phyloP scores from a whole-genome alignment of 2,797 vertebrate genomes.

The Pogonophryne albipinna region DNA sequence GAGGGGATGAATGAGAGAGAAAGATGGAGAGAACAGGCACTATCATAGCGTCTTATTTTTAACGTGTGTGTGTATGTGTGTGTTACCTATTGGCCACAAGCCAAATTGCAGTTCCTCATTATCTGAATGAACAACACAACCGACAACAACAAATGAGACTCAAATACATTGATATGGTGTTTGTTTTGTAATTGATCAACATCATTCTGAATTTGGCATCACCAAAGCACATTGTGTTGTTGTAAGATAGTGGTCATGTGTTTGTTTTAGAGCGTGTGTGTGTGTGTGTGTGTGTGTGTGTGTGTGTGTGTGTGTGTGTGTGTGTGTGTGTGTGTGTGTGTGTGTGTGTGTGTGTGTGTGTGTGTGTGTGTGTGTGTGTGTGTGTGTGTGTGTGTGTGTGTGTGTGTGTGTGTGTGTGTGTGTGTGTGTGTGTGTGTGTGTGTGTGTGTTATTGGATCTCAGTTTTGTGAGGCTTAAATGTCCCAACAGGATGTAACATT shows the following conservation, averaged over 20 bases:
- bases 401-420: not conserved
- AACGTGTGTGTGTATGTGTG: not conserved
- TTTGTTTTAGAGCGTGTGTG: too few relatives aligned
- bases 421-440: not conserved
- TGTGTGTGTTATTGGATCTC: not conserved
- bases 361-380: too few relatives aligned
- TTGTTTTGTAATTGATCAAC: too few relatives aligned
- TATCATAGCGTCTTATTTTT: not conserved
- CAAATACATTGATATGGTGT: not conserved
- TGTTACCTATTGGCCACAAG: conserved; percentile 19
- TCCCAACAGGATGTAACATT: not conserved
- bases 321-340: too few relatives aligned
- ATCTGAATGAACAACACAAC: not conserved
- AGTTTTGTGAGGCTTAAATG: not conserved
- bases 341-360: not conserved
- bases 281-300: too few relatives aligned
- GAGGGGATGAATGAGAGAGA: conserved; percentile 12
- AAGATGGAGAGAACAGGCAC: not conserved
- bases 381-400: too few relatives aligned
- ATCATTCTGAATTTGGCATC: too few relatives aligned
- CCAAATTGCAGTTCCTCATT: not conserved
- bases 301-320: too few relatives aligned
- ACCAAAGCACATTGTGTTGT: too few relatives aligned
- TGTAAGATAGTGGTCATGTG: too few relatives aligned
- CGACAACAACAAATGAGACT: not conserved